These are phyloP conservation scores for Pseudobourletiella spinata DNA, from an alignment of 1,140 invertebrate genomes.

Conservation along the genomic window DNA sequence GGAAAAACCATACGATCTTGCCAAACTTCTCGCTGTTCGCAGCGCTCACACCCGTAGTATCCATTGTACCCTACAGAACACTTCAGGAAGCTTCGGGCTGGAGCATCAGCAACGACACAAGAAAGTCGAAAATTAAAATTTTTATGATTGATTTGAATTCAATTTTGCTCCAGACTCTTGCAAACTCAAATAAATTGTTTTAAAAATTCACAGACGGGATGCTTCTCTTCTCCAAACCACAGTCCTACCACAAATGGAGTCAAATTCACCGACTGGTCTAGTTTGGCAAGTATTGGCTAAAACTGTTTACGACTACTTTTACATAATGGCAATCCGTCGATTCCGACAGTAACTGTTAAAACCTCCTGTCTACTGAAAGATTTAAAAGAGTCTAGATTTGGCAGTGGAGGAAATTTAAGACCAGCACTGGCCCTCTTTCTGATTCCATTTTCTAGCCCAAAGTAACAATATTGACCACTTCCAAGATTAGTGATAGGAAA, in stretches of 20 bases:
- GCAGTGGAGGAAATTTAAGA: too few relatives aligned
- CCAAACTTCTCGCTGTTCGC: conserved; percentile 36
- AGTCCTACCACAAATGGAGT: conserved; percentile 4
- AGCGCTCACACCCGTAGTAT: conserved; percentile 41
- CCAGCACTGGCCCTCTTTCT: too few relatives aligned
- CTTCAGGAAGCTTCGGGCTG: conserved; percentile 22
- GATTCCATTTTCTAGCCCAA: conserved; percentile 3
- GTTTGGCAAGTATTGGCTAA: conserved; percentile 11
- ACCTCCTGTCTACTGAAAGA: too few relatives aligned
- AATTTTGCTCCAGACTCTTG: not conserved
- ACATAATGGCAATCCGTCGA: conserved; percentile 22
- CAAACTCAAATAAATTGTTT: conserved; percentile 21
- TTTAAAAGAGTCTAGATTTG: not conserved
- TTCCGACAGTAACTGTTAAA: too few relatives aligned
- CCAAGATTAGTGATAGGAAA: not conserved
- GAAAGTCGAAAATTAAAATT: conserved; percentile 4
- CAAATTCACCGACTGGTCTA: conserved; percentile 1
- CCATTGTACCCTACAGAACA: conserved; percentile 21
- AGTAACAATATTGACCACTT: not conserved
- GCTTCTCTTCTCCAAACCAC: conserved; percentile 17
- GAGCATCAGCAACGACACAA: conserved; percentile 23
- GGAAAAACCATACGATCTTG: conserved; percentile 7
- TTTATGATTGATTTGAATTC: conserved; percentile 2
- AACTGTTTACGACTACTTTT: conserved; percentile 13
- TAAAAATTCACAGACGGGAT: conserved; percentile 12